Evolutionary conservation across 1,140 invertebrate genomes (phyloP).

Genomic region (Microvelia longipes): DNA sequence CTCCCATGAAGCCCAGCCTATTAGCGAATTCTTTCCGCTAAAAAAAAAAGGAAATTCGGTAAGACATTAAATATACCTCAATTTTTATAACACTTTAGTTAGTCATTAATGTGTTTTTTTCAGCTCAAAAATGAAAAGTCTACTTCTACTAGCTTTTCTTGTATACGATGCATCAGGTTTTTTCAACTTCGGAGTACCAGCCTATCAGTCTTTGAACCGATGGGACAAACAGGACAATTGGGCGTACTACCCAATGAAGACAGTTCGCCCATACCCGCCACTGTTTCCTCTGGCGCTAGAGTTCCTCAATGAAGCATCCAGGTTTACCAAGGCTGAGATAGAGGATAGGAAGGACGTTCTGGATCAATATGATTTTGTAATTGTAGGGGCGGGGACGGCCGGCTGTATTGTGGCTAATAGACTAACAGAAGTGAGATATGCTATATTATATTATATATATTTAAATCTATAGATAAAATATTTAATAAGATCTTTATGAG

Average conservation of each 20-base stretch:
- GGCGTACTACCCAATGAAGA: not conserved
- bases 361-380: constrained; percentile 59
- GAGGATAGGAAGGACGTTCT: not conserved
- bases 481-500: too few relatives aligned
- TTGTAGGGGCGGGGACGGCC: constrained; percentile 83
- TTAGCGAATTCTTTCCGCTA: too few relatives aligned
- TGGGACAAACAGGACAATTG: not conserved
- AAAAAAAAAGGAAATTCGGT: too few relatives aligned
- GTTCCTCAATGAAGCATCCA: not conserved
- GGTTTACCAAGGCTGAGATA: constrained; percentile 5
- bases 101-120: too few relatives aligned
- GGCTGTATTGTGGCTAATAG: constrained; percentile 73
- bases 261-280: not conserved
- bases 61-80: too few relatives aligned
- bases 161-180: too few relatives aligned
- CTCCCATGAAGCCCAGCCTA: too few relatives aligned
- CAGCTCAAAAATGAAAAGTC: too few relatives aligned
- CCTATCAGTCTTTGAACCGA: not conserved
- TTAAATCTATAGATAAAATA: too few relatives aligned
- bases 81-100: too few relatives aligned
- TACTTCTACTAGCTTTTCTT: too few relatives aligned
- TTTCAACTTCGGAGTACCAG: not conserved
- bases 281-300: not conserved
- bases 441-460: too few relatives aligned
- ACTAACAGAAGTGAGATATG: constrained; percentile 44